Base-by-base conservation (phyloP, 1,140 invertebrate species). In the Macrocentrus cingulum region DNA sequence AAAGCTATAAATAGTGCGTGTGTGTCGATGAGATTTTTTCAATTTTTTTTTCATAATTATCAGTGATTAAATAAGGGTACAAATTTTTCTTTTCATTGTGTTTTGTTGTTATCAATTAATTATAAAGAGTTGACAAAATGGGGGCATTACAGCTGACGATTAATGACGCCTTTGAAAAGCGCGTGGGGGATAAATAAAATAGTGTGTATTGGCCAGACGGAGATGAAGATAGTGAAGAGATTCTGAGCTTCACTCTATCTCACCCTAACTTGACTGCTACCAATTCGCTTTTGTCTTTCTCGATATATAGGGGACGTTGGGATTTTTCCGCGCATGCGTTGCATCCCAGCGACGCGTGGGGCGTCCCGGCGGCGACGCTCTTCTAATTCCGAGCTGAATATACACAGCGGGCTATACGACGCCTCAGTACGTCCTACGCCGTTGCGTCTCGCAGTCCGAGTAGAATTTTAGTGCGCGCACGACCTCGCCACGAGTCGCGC, bases 351-450 rank as follows among this genome's bases (percentile, higher is more conserved):
- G 13, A 49, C 46, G 29, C 13, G 13, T 44, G 11, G 9, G 18
- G 32, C 19, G 50, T 41, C 19, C 34, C 32, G 22, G n/a, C 36
- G 19, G 19, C 29, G 50, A 13, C 29, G 34, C 36, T 9, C 4
- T 29, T 25, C 8, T 29, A 48, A 48, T 19, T 48, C 18, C 45
- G 19, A 20, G 13, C 11, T 32, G 46, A 18, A 34, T 49, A 34
- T 49, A 49, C 32, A 19, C 18, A 2, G 7, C 39, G 20, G 13
- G 22, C 9, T 39, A 22, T 23, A 36, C 51, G 22, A 54, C 51
- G 37, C 37, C 23, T 54, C 39, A 54, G 51, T 54, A 54, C 51
- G 39, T 54, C 37, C 51, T 54, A 39, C 39, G 51, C 19, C 37
- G 20, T 42, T 54, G 15, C 29, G 39, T 25, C 9, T 32, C 51